Percentiles rank a stretch among this genome's conserved stretches.
These are phyloP conservation scores for Cylas formicarius DNA, from an alignment of 1,140 invertebrate genomes.

Conservation along the genomic window DNA sequence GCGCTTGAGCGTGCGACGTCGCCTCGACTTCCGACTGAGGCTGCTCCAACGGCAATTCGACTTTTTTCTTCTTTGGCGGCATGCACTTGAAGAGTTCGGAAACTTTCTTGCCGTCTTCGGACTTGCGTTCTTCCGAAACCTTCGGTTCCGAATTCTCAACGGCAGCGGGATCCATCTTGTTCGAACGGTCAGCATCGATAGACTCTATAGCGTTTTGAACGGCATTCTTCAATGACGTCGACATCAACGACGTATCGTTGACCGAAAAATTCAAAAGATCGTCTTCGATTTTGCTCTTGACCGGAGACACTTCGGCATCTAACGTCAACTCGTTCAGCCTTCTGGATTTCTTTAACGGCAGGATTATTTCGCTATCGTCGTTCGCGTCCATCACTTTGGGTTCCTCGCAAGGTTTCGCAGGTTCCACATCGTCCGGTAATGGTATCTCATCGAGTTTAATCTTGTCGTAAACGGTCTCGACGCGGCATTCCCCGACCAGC, in stretches of 20 bases:
- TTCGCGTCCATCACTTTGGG: neutral
- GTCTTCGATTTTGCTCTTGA: constrained; percentile 3
- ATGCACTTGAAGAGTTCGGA: neutral
- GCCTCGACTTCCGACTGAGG: neutral
- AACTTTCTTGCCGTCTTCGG: too few species aligned
- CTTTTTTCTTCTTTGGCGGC: constrained; percentile 21
- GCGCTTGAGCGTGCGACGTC: neutral
- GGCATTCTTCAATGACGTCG: constrained; percentile 11
- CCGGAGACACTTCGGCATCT: too few species aligned
- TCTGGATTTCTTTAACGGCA: constrained; percentile 25
- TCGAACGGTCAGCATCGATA: too few species aligned
- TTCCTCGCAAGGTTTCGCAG: neutral
- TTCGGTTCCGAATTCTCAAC: too few species aligned
- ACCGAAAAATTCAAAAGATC: constrained; percentile 5
- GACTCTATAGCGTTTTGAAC: constrained; percentile 11
- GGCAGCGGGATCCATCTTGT: too few species aligned
- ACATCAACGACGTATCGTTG: constrained; percentile 13
- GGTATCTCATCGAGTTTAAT: too few species aligned
- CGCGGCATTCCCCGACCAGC: constrained; percentile 1
- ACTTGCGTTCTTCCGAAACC: too few species aligned
- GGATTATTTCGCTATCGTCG: constrained; percentile 13
- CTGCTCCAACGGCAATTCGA: neutral
- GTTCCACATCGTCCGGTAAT: too few species aligned
- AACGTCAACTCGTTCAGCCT: constrained; percentile 9
- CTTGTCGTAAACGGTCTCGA: too few species aligned